Evolutionary conservation across 53 echinoderm and acorn worm genomes (phyloP).

Genomic region (Glandiceps talaboti): DNA sequence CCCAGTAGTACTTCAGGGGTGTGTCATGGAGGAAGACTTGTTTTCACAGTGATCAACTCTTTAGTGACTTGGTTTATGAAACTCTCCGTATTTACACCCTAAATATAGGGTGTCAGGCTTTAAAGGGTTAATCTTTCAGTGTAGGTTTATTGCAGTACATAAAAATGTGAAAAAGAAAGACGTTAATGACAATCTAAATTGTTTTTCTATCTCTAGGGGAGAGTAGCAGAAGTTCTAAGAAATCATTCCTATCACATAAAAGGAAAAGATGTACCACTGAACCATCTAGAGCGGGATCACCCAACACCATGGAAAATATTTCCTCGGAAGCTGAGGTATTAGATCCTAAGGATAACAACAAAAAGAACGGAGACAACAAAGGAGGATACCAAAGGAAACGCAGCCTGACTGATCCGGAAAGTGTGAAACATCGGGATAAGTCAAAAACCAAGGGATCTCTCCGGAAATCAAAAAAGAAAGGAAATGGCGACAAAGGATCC

Average conservation of each 20-base stretch:
- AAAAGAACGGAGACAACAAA: too few species aligned
- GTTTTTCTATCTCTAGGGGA: background rate
- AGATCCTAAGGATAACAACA: background rate
- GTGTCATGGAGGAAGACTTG: too few species aligned
- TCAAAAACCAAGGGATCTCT: background rate
- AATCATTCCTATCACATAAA: background rate
- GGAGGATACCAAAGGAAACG: background rate
- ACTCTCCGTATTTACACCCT: too few species aligned
- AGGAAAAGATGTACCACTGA: background rate
- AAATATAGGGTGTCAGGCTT: too few species aligned
- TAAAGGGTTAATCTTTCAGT: too few species aligned
- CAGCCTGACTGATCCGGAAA: background rate
- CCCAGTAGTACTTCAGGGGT: too few species aligned
- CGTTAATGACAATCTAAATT: too few species aligned
- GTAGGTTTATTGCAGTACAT: too few species aligned
- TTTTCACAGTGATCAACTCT: too few species aligned
- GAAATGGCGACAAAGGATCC: background rate
- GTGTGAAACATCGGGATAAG: background rate
- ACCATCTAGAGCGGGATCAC: background rate
- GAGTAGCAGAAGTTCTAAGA: background rate
- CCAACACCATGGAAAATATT: background rate
- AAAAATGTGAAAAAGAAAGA: too few species aligned
- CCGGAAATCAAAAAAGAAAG: background rate
- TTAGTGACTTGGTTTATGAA: too few species aligned
- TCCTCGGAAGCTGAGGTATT: background rate